phyloP scores from a whole-genome alignment of 2,113 vertebrate genomes.

The Aldabrachelys gigantea region DNA sequence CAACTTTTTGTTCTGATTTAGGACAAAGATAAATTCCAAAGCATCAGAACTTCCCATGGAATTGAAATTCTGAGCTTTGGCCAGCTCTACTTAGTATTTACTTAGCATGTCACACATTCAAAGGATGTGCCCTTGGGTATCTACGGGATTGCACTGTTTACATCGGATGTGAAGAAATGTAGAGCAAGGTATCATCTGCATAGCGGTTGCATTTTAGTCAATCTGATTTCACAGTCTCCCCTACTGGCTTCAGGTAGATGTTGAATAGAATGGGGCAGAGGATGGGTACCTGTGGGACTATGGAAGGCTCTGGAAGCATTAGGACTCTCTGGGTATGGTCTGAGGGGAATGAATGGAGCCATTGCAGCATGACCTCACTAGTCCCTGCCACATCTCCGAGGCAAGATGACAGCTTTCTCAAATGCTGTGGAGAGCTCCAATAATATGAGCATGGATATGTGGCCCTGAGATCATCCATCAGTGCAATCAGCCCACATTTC shows the following conservation, averaged over 20 bases:
- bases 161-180: neutral
- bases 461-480: neutral
- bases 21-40: neutral
- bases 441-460: no score
- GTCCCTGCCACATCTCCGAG: fast-evolving
- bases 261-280: neutral
- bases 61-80: neutral
- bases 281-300: fast-evolving
- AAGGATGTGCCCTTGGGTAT: neutral
- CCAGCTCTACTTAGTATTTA: neutral
- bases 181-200: neutral
- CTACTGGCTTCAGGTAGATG: fast-evolving
- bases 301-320: neutral
- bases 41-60: neutral
- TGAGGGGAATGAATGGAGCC: neutral
- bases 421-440: neutral
- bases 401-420: neutral
- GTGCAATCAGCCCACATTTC: neutral
- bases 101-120: fast-evolving
- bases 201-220: fast-evolving
- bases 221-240: neutral
- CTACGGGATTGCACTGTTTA: neutral
- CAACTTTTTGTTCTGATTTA: neutral
- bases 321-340: neutral
- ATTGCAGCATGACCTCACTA: neutral